A percentile compares a stretch with the other conserved stretches of the same genome.
Conservation (phyloP, 2,113 vertebrate genomes). For the Macrotis lagotis region DNA sequence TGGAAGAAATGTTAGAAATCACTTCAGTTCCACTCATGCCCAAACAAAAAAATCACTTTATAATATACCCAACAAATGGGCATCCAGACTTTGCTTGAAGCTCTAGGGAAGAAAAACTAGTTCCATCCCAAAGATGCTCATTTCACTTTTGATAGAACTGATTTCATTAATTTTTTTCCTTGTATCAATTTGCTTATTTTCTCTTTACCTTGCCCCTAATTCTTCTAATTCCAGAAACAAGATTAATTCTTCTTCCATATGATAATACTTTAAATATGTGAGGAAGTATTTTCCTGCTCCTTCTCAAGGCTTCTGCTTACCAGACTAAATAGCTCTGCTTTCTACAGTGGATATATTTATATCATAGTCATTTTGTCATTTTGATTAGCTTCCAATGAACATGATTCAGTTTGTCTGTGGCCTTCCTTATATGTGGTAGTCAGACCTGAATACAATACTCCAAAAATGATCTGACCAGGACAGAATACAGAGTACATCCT, state of each 20-base stretch:
- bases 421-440: not conserved
- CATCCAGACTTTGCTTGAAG: not conserved
- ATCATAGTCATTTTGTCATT: not conserved
- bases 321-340: not conserved
- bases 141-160: not conserved
- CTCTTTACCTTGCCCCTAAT: not conserved
- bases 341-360: not conserved
- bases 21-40: not conserved
- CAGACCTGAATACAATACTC: not conserved
- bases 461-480: not conserved
- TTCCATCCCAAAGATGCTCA: not conserved
- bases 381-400: not conserved
- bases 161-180: not conserved
- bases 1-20: not conserved
- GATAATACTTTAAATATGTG: not conserved
- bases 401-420: not conserved
- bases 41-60: not conserved
- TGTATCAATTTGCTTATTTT: not conserved
- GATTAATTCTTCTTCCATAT: not conserved
- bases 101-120: not conserved
- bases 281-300: not conserved
- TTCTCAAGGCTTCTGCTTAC: not conserved
- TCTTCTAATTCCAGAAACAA: not conserved
- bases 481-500: not conserved
- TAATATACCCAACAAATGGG: not conserved